phyloP scores from a whole-genome alignment of 2,797 vertebrate genomes.

The Petrocephalus sullivani region DNA sequence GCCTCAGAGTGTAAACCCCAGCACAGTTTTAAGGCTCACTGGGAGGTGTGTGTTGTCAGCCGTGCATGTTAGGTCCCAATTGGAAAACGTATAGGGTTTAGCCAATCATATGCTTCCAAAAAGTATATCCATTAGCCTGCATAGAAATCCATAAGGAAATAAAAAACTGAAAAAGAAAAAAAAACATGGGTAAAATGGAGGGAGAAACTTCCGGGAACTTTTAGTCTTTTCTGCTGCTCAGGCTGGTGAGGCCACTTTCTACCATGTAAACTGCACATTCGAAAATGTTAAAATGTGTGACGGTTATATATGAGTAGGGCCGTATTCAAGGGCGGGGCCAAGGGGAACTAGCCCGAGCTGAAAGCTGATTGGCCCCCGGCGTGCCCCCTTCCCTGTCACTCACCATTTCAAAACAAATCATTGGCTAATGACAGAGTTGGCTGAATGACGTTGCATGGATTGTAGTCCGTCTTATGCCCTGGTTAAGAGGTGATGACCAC shows the following conservation, averaged over 20 bases:
- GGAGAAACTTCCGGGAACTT: background rate
- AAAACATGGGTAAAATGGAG: background rate
- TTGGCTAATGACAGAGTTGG: background rate
- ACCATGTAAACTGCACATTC: background rate
- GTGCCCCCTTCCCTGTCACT: background rate
- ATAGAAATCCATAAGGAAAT: background rate
- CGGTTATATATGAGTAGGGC: background rate
- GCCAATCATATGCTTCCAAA: background rate
- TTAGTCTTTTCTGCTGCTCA: background rate
- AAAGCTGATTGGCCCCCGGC: background rate
- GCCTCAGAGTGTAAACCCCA: conserved; percentile 40
- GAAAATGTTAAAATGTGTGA: background rate
- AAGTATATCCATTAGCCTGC: background rate
- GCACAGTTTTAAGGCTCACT: conserved; percentile 55
- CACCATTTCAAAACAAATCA: background rate
- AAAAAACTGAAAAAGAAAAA: background rate
- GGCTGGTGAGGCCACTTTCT: background rate
- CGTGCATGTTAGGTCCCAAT: conserved; percentile 36
- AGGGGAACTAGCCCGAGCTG: background rate
- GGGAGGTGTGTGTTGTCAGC: conserved; percentile 49
- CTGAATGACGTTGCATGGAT: background rate
- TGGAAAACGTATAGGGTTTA: background rate
- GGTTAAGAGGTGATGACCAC: background rate
- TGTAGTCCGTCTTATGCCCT: background rate
- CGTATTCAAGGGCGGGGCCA: background rate